Conservation (phyloP, 2,797 vertebrate genomes). For the Schizopygopsis malacanthus region DNA sequence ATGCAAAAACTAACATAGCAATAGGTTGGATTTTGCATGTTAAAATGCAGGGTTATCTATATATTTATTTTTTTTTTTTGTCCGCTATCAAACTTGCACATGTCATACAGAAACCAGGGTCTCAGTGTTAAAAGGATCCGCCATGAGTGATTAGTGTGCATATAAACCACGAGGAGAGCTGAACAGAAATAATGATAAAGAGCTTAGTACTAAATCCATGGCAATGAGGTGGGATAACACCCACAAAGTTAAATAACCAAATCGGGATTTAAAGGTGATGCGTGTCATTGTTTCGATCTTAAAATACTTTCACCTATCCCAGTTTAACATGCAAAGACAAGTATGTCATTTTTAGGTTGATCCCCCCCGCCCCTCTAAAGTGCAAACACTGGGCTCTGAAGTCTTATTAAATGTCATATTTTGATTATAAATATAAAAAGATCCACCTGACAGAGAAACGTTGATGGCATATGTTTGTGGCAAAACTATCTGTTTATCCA, state of each 20-base stretch:
- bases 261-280: constrained; percentile 21
- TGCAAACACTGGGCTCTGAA: background rate
- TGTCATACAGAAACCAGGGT: background rate
- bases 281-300: background rate
- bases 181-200: constrained; percentile 32
- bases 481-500: background rate
- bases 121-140: constrained; percentile 1
- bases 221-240: constrained; percentile 31
- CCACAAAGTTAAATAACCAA: constrained; percentile 24
- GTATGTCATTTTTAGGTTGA: background rate
- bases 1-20: background rate
- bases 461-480: background rate
- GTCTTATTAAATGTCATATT: background rate
- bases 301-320: constrained; percentile 3
- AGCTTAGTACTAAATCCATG: constrained; percentile 27
- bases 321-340: background rate
- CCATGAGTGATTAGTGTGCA: constrained; percentile 12
- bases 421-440: background rate
- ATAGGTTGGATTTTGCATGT: background rate
- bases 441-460: background rate
- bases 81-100: background rate
- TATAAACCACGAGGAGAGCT: background rate
- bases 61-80: background rate
- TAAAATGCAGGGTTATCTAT: background rate
- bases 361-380: background rate